Percentiles rank a stretch among this genome's conserved stretches.
phyloP scores from a whole-genome alignment of 2,888 invertebrate genomes.

The Dugesia japonica region DNA sequence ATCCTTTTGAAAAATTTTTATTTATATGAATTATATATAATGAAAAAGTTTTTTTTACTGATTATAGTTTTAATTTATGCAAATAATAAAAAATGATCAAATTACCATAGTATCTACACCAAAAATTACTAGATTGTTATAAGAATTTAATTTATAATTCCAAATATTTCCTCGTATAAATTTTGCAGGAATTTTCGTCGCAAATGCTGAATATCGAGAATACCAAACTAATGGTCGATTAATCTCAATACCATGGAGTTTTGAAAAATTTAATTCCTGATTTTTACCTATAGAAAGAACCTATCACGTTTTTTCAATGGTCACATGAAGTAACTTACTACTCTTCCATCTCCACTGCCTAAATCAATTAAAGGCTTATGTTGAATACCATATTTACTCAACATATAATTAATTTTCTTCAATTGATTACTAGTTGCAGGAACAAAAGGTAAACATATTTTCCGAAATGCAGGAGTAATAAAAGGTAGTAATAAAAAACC shows the following conservation, averaged over 20 bases:
- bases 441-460: constrained; percentile 73
- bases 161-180: constrained; percentile 65
- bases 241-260: constrained; percentile 29
- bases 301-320: no score
- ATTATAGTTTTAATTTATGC: no score
- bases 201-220: constrained; percentile 47
- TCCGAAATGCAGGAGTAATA: constrained; percentile 71
- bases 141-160: constrained; percentile 61
- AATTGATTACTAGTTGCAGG: constrained; percentile 78
- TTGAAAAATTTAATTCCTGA: no score
- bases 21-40: no score
- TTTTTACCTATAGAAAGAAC: no score
- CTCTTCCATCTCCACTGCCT: constrained; percentile 91
- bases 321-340: constrained; percentile 54
- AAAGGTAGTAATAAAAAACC: constrained; percentile 53
- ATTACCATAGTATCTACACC: constrained; percentile 59
- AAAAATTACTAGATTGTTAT: constrained; percentile 74
- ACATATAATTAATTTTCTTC: constrained; percentile 59
- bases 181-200: constrained; percentile 43
- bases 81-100: no score
- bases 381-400: constrained; percentile 51
- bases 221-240: constrained; percentile 26
- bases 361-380: constrained; percentile 70
- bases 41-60: no score
- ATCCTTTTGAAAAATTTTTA: no score